Base-by-base conservation (phyloP, 2,888 invertebrate genomes). In the Bombylius major region DNA sequence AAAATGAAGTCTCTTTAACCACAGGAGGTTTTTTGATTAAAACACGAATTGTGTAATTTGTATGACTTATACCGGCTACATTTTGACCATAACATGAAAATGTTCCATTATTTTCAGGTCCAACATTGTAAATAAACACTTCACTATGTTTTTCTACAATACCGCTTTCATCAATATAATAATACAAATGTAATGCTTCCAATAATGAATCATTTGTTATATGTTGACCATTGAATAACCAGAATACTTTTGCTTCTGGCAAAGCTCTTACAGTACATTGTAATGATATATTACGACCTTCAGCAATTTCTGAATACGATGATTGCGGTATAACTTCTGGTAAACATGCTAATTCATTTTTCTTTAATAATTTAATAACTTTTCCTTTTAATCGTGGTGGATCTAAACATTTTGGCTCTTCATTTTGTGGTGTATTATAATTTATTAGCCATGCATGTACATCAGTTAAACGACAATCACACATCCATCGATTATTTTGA, bases 31-130 rank as follows among this genome's bases (percentile, higher is more conserved):
- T 84, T 68, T 85, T 86, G 55, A 86, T 78, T 61, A 88, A 78
- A 51, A 89, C 82, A 60, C 83, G 78, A 62, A 93, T 79, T 3
- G 92, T 90, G 64, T 89, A 88, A 71, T 93, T 92, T 57, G 87
- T 84, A 62, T 82, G 83, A 0, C 84, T 80, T 57, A 78, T 80
- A 13, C 93, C 93, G 0, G 92, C 93, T 14, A 84, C 81, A 70
- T 93, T 93, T 67, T 89, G 88, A 0, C 92, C 92, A 13, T 86
- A 79, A 70, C 93, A 94, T 5, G 86, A 81, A 69, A 89, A 92
- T 9, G 87, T 88, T 6, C 92, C 92, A 66, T 91, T 90, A 68
- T 91, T 89, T 61, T 86, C 87, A 46, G 79, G 79, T 42, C 83
- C 84, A 32, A 87, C 83, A 69, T 87, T 87, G 66, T 83, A 83